Evolutionary conservation across 2,888 invertebrate species (phyloP), one percentile per base, ranked within the genome.

Genomic region (Osmoderma eremita): DNA sequence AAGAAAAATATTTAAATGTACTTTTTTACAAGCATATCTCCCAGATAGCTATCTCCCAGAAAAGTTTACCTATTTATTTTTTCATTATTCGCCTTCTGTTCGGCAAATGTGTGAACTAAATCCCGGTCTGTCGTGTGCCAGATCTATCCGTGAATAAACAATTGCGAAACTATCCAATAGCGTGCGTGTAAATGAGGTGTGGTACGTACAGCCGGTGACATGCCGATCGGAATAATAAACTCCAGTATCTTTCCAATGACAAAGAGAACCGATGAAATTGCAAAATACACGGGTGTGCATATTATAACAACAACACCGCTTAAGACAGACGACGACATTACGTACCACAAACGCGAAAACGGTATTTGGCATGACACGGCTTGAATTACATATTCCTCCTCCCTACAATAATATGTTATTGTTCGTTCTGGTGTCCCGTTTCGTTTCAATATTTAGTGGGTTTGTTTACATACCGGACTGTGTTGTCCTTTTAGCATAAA

Each of bases 351-450:
- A 6, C 30, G 17, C 17, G 30, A 61, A 61, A 61, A 61, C 58
- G 58, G 58, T 61, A 61, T 61, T 61, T 48, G 45, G 36, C 58
- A 61, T 30, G 54, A 45, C 45, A 30, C 18, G 24, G 45, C 12
- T 61, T 24, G 17, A 61, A 45, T 61, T 61, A 61, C 17, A n/a
- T 61, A 61, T 61, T 61, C 58, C 58, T 61, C 58, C 58, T 61
- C 58, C 58, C 45, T 18, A 30, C 30, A 30, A 30, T 30, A 30
- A 30, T 45, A 42, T 15, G 13, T 45, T 61, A 61, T 61, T 61
- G 58, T 61, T 45, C n/a, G 58, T 61, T 45, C n/a, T 45, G 42
- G 20, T 58, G 22, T 56, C 22, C 41, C 22, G 22, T 56, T 56
- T 20, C 15, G 58, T 45, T 58, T 45, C 42, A 10, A 12, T 24